Evolutionary conservation across 2,113 vertebrate species (phyloP).

Genomic region (Murina feae): DNA sequence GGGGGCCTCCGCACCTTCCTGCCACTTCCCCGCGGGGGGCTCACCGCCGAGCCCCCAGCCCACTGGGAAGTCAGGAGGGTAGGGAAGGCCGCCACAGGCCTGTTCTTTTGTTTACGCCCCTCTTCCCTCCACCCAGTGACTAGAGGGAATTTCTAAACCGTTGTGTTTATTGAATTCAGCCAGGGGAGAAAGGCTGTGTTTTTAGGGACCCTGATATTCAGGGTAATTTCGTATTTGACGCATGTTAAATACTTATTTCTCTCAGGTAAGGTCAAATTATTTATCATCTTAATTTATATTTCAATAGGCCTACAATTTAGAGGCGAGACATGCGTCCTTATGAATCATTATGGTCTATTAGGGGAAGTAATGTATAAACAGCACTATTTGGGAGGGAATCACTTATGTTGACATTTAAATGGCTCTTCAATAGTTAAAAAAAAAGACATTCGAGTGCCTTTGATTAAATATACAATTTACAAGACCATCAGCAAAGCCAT

Average conservation of each 20-base stretch:
- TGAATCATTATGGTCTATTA: constrained; percentile 73
- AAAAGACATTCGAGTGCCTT: constrained; percentile 59
- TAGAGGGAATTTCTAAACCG: constrained; percentile 32
- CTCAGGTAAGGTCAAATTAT: constrained; percentile 76
- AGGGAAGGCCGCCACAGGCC: background rate
- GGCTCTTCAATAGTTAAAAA: constrained; percentile 74
- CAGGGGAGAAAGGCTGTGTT: constrained; percentile 47
- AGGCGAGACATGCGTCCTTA: constrained; percentile 67
- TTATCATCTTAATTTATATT: constrained; percentile 76
- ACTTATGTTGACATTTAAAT: constrained; percentile 75
- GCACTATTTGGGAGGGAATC: constrained; percentile 71
- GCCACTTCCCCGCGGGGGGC: background rate
- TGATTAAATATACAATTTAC: constrained; percentile 73
- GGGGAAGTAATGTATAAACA: constrained; percentile 71
- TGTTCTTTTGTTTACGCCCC: constrained; percentile 30
- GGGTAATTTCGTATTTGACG: constrained; percentile 71
- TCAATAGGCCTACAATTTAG: constrained; percentile 74
- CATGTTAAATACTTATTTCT: constrained; percentile 71
- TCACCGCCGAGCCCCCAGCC: background rate
- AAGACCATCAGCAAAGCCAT: constrained; percentile 66
- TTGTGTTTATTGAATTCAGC: constrained; percentile 55
- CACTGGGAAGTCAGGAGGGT: background rate
- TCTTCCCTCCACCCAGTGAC: background rate
- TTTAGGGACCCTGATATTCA: constrained; percentile 55
- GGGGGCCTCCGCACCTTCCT: background rate